Conservation (phyloP, 92 coral and sea anemone species). For the Palythoa grandis region DNA sequence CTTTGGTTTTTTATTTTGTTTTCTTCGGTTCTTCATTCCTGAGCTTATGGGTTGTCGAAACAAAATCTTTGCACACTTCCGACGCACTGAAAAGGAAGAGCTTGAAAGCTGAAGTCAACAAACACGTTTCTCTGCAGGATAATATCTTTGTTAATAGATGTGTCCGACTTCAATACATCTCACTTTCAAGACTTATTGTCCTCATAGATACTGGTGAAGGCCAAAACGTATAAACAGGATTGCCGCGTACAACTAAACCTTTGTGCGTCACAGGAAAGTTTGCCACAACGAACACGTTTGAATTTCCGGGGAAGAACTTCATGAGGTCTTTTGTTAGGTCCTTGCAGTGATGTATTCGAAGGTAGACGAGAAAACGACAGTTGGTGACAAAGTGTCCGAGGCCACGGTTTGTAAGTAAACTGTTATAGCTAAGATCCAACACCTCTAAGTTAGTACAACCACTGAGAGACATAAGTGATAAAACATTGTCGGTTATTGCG, state of each 20-base stretch:
- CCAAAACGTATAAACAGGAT: slow-evolving; percentile 57
- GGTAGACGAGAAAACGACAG: slow-evolving; percentile 62
- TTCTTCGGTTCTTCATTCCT: no score
- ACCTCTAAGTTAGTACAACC: slow-evolving; percentile 60
- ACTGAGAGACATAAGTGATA: slow-evolving; percentile 62
- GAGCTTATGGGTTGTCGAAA: no score
- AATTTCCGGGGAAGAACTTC: slow-evolving; percentile 65
- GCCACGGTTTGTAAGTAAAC: slow-evolving; percentile 64
- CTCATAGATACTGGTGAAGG: slow-evolving; percentile 67
- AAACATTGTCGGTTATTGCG: slow-evolving; percentile 84
- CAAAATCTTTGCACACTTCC: no score
- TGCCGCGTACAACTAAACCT: slow-evolving; percentile 49
- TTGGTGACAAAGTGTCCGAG: slow-evolving; percentile 56
- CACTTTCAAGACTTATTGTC: slow-evolving; percentile 65
- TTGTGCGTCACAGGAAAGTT: slow-evolving; percentile 69
- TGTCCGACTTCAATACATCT: slow-evolving; percentile 43
- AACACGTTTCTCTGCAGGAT: no score
- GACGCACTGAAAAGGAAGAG: background rate
- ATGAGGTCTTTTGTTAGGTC: slow-evolving; percentile 65
- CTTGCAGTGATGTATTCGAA: slow-evolving; percentile 84
- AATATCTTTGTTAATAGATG: background rate
- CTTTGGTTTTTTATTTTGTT: no score
- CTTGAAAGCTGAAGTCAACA: background rate
- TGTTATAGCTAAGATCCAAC: slow-evolving; percentile 89
- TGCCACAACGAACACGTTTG: slow-evolving; percentile 78